Evolutionary conservation across 1,140 invertebrate species (phyloP).

Genomic region (Hypsibius dujardini): DNA sequence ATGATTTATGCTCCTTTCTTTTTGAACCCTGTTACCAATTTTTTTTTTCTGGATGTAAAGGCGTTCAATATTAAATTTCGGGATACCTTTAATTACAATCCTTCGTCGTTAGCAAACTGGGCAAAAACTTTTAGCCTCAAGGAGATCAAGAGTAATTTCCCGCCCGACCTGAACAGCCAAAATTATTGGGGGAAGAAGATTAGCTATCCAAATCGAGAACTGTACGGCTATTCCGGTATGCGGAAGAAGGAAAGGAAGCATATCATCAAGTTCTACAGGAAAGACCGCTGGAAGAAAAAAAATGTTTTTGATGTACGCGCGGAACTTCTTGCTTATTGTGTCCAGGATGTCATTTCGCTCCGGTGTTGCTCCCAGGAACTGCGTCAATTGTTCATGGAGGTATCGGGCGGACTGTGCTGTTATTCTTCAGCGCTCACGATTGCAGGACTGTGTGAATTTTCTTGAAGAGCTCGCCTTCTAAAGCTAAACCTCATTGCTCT

Average conservation of each 20-base stretch:
- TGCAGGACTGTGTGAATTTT: background rate
- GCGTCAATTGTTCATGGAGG: background rate
- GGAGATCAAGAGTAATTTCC: conserved; percentile 5
- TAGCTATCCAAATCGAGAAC: background rate
- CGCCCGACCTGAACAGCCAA: background rate
- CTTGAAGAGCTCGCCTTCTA: background rate
- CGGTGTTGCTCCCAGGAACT: background rate
- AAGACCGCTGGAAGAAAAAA: background rate
- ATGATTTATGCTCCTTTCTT: background rate
- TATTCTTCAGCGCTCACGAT: background rate
- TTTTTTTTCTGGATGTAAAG: background rate
- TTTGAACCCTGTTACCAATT: background rate
- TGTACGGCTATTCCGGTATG: background rate
- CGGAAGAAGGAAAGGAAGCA: background rate
- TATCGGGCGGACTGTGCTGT: background rate
- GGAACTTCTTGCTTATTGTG: background rate
- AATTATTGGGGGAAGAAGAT: background rate
- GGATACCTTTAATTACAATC: background rate
- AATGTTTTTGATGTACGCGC: background rate
- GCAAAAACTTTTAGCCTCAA: background rate
- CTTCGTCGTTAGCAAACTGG: background rate
- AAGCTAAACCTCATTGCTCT: background rate
- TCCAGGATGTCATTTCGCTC: background rate
- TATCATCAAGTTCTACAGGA: background rate
- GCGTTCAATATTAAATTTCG: background rate